Evolutionary conservation across 2,113 vertebrate genomes (phyloP).

Genomic region (Crotalus helleri): DNA sequence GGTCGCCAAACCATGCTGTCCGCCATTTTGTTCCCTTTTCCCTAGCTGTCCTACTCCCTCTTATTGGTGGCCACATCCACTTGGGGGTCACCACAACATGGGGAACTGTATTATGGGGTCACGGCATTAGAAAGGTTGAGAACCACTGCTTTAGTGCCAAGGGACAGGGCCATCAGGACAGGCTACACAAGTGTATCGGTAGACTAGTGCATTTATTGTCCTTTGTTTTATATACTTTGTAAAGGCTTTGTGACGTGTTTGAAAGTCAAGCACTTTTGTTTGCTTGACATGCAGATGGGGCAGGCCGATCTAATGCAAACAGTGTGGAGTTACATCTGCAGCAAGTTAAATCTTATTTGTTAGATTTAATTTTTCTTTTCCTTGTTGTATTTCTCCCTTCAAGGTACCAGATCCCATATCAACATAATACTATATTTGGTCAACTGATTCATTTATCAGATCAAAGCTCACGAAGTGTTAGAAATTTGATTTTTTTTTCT

Average conservation of each 20-base stretch:
- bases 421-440: slow-evolving; percentile 17
- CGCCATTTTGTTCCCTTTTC: too few species aligned
- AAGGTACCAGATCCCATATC: background rate
- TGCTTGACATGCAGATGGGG: background rate
- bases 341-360: slow-evolving; percentile 23
- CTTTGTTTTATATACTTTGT: background rate
- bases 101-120: too few species aligned
- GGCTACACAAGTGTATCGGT: background rate
- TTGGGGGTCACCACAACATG: too few species aligned
- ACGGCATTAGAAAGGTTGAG: too few species aligned
- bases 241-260: background rate
- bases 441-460: background rate
- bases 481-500: background rate
- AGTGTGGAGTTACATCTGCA: background rate
- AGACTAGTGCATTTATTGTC: background rate
- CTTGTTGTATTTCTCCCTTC: slow-evolving; percentile 25
- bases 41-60: too few species aligned
- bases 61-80: too few species aligned
- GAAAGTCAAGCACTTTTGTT: background rate
- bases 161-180: background rate
- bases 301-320: background rate
- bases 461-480: background rate
- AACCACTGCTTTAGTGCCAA: background rate
- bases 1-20: too few species aligned
- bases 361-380: slow-evolving; percentile 27